These are phyloP conservation scores for Erpornis zantholeuca DNA, from an alignment of 2,113 vertebrate species.

Conservation along the genomic window DNA sequence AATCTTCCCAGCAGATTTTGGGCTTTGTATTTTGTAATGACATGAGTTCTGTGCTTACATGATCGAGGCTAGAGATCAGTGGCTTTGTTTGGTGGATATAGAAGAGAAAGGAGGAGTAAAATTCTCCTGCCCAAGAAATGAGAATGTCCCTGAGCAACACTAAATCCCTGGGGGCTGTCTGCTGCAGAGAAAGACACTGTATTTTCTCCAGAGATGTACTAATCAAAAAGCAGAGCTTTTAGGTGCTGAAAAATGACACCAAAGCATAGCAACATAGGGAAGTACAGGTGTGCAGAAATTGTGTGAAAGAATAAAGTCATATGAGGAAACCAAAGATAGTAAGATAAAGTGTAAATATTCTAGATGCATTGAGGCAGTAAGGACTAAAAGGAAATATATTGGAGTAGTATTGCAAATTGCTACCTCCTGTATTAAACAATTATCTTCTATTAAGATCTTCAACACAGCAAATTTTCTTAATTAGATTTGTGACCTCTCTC, in stretches of 20 bases:
- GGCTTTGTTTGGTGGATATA: not conserved
- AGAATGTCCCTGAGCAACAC: not conserved
- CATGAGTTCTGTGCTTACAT: not conserved
- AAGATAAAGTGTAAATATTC: not conserved
- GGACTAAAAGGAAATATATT: not conserved
- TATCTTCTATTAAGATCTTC: not conserved
- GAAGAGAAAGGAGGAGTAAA: not conserved
- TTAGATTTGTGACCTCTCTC: not conserved
- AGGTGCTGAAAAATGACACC: not conserved
- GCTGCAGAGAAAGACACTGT: fast-evolving
- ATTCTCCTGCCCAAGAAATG: not conserved
- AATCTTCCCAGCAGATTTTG: not conserved
- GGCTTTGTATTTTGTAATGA: not conserved
- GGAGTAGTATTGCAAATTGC: not conserved
- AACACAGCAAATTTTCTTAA: not conserved
- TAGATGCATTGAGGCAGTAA: not conserved
- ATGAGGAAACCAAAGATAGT: not conserved
- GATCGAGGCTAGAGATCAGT: not conserved
- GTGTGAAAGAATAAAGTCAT: not conserved
- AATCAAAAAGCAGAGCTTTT: not conserved
- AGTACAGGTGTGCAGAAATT: not conserved
- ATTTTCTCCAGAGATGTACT: not conserved
- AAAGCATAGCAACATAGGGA: not conserved
- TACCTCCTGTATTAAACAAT: not conserved
- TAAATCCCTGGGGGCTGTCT: not conserved